Evolutionary conservation across 2,113 vertebrate species (phyloP).

Genomic region (Motacilla tschutschensis): DNA sequence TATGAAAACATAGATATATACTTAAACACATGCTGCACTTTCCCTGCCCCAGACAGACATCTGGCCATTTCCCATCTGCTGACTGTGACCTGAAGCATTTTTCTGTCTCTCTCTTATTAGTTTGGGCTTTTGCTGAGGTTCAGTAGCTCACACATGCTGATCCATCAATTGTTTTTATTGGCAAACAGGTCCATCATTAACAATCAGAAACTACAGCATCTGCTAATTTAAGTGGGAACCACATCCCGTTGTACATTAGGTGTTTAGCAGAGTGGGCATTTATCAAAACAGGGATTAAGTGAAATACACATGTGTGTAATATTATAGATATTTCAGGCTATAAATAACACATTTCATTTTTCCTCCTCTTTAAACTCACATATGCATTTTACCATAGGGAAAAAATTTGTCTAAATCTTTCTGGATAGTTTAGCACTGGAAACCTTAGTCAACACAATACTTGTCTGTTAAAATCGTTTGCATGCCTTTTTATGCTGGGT

Average conservation of each 20-base stretch:
- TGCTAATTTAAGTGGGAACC: slow-evolving; percentile 53
- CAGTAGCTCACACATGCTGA: slow-evolving; percentile 54
- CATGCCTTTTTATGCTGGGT: slow-evolving; percentile 24
- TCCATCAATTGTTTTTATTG: slow-evolving; percentile 58
- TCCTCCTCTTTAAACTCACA: slow-evolving; percentile 41
- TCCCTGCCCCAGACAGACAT: slow-evolving; percentile 60
- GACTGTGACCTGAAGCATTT: slow-evolving; percentile 61
- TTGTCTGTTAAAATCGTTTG: slow-evolving; percentile 32
- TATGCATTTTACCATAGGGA: slow-evolving; percentile 27
- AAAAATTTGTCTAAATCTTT: slow-evolving; percentile 38
- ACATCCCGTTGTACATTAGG: slow-evolving; percentile 47
- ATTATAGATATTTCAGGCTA: slow-evolving; percentile 36
- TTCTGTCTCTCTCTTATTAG: slow-evolving; percentile 33
- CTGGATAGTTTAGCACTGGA: slow-evolving; percentile 44
- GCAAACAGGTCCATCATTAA: slow-evolving; percentile 49
- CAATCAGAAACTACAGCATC: slow-evolving; percentile 41
- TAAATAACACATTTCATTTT: slow-evolving; percentile 46
- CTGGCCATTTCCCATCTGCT: slow-evolving; percentile 59
- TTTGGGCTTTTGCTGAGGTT: slow-evolving; percentile 48
- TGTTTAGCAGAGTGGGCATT: slow-evolving; percentile 47
- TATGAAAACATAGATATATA: slow-evolving; percentile 28
- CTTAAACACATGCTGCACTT: slow-evolving; percentile 52
- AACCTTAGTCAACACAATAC: slow-evolving; percentile 18
- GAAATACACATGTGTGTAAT: slow-evolving; percentile 15
- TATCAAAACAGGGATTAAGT: slow-evolving; percentile 42